Base-by-base conservation (phyloP, 1,140 invertebrate species). In the Diploscapter pachys region DNA sequence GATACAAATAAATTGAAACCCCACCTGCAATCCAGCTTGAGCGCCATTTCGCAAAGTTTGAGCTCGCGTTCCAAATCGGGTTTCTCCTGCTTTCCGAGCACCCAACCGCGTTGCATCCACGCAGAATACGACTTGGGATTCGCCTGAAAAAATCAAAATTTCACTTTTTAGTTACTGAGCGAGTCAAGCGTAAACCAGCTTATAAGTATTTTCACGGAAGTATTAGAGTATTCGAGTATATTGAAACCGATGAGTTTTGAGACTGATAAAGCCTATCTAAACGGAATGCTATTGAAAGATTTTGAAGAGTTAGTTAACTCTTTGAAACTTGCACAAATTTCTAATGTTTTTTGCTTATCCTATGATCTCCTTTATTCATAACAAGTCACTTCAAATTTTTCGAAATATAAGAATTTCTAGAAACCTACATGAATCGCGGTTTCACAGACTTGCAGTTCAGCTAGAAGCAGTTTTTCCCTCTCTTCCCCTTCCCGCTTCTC, bases 101-200 rank as follows among this genome's bases (percentile, higher is more conserved):
- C 52, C 75, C 75, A 76, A 2, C 72, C 55, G 8, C 75, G 69
- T 61, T 76, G 75, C 62, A 61, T 63, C 75, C 75, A 76, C 4
- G 75, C 75, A 3, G 65, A 63, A 61, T 76, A 76, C 11, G 75
- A 76, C 51, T 76, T 76, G 4, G 75, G 70, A 64, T 76, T 76
- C 2, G 54, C 53, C 52, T 75, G 61, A 8, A 72, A 50, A 13
- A 62, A 50, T 6, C 11, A 63, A 65, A 31, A 65, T 65, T 65
- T 48, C 50, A 48, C 4, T 5, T 63, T 63, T 63, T 63, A 31
- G 31, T 54, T 68, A 9, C 48, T 52, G 51, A 6, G 66, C 57
- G 6, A 68, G 66, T 6, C 11, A 31, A 31, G 31, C 31, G 31
- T 31, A 31, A 31, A 31, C 31, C 31, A 31, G 31, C 31, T 31